phyloP scores from a whole-genome alignment of 2,888 invertebrate genomes.

The Bombylius major region DNA sequence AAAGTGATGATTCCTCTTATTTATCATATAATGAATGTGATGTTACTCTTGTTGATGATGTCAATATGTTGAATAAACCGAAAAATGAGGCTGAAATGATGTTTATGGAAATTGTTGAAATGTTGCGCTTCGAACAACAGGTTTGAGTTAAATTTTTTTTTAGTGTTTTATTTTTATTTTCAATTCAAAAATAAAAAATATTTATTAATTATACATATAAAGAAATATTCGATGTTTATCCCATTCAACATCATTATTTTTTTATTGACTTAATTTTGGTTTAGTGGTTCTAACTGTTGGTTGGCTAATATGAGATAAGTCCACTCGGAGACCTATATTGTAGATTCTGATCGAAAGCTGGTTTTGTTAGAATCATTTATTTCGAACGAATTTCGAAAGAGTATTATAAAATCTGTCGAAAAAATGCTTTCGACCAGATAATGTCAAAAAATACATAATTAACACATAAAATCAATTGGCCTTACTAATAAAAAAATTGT shows the following conservation, averaged over 20 bases:
- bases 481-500: too few relatives aligned
- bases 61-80: constrained; percentile 33
- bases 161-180: neutral
- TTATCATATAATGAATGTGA: constrained; percentile 28
- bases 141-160: constrained; percentile 22
- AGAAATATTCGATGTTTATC: neutral
- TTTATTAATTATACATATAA: neutral
- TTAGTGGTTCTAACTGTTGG: too few relatives aligned
- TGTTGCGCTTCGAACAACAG: constrained; percentile 37
- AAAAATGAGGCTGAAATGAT: constrained; percentile 37
- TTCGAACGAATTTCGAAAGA: too few relatives aligned
- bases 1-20: constrained; percentile 22
- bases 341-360: too few relatives aligned
- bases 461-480: too few relatives aligned
- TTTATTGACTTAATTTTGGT: neutral
- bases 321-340: too few relatives aligned
- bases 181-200: neutral
- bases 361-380: too few relatives aligned
- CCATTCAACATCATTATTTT: neutral
- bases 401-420: too few relatives aligned
- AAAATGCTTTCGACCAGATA: too few relatives aligned
- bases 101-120: constrained; percentile 36
- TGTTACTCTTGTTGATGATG: constrained; percentile 34
- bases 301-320: too few relatives aligned
- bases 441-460: too few relatives aligned